Evolutionary conservation across 2,113 vertebrate genomes (phyloP), one percentile per base, ranked within the genome.

Genomic region (Notarius quadriscutis): DNA sequence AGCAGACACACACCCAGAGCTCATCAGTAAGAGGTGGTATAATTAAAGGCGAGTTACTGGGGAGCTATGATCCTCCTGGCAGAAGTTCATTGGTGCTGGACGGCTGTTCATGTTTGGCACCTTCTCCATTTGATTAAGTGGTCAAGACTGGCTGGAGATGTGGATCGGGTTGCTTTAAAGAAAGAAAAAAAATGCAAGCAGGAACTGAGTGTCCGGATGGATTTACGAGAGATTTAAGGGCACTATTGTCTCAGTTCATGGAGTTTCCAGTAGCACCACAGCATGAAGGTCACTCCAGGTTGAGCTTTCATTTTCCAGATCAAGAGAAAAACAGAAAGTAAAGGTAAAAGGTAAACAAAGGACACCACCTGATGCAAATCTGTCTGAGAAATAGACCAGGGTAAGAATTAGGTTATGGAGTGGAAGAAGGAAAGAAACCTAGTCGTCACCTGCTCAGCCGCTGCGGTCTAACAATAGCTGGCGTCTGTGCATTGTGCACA

Each of bases 391-490:
- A 72, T 74, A 87, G 78, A 78, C 48, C 57, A 87, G 86, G 65
- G 55, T 5, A n/a, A 50, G 81, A 60, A 51, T 60, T 77, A 77
- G 87, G 55, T 30, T 69, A 27, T 57, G 86, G 27, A 55, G 78
- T 58, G 77, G 27, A 65, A 86, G 86, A 22, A 65, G 78, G 77
- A 25, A 74, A 83, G 48, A 78, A 82, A 88, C 41, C 82, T 50
- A 75, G 85, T 83, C 69, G 85, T 83, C 86, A 85, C 87, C 84
- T 87, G 84, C 63, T 91, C 89, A 90, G 91, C 87, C 85, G 63
- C 84, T 22, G 55, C 90, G 74, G 87, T 91, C 94, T 95, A 95
- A 94, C 91, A 94, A 95, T 94, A 95, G 94, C 89, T 87, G 92
- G 89, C 86, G 90, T 92, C 89, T 90, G 69, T 84, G 86, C 83